These are phyloP conservation scores for Drosophila flavopinicola DNA, from an alignment of 2,888 invertebrate genomes.

Conservation along the genomic window DNA sequence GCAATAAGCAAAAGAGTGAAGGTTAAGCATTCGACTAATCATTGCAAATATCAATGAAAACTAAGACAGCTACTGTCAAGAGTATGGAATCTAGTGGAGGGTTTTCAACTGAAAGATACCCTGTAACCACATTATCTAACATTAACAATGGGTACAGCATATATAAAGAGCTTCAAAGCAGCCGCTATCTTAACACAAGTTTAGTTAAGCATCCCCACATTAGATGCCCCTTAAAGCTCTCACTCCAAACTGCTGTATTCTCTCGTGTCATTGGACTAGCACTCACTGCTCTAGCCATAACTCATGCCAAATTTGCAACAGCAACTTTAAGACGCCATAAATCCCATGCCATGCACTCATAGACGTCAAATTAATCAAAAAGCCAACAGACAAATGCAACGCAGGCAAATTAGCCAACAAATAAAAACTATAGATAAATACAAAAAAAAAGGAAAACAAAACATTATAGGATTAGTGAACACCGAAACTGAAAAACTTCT, in stretches of 20 bases:
- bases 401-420: conserved; percentile 66
- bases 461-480: conserved; percentile 44
- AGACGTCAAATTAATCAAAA: conserved; percentile 78
- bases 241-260: no score
- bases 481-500: conserved; percentile 33
- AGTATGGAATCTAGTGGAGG: no score
- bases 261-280: conserved; percentile 20
- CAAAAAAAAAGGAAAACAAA: conserved; percentile 4
- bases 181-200: no score
- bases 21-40: neutral
- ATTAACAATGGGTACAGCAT: no score
- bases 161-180: no score
- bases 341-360: conserved; percentile 73
- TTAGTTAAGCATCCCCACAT: no score
- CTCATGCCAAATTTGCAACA: conserved; percentile 51
- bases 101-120: no score
- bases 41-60: neutral
- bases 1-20: neutral
- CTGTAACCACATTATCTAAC: no score
- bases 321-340: conserved; percentile 59
- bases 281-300: conserved; percentile 42
- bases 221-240: neutral
- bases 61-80: neutral
- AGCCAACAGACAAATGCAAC: conserved; percentile 63
- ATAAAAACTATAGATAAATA: conserved; percentile 22